These are phyloP conservation scores for Brachionus plicatilis DNA, from an alignment of 1,140 invertebrate species.

Conservation along the genomic window DNA sequence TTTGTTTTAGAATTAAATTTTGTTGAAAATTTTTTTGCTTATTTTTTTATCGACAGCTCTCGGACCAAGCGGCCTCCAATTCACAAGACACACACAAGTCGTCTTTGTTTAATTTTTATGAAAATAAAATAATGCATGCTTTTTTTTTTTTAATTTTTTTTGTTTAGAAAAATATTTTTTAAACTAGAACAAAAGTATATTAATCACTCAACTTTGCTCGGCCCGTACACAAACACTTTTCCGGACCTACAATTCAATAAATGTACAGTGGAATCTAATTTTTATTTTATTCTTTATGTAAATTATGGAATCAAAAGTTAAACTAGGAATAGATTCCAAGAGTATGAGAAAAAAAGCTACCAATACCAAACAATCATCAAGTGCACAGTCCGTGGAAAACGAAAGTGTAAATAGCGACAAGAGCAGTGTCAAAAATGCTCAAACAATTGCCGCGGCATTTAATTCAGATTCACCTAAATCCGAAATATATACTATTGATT, in stretches of 20 bases:
- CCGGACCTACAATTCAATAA: not conserved
- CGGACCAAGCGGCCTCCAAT: not conserved
- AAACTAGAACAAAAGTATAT: not conserved
- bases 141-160: not conserved
- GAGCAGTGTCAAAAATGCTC: slow-evolving; percentile 38
- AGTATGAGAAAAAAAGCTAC: not conserved
- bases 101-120: not conserved
- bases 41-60: not conserved
- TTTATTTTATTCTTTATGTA: not conserved
- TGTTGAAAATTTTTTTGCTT: not conserved
- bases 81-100: not conserved
- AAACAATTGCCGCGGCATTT: slow-evolving; percentile 36
- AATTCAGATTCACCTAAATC: not conserved
- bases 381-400: not conserved
- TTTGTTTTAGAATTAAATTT: not conserved
- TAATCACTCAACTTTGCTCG: not conserved
- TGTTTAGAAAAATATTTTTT: not conserved
- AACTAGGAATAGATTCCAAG: not conserved
- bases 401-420: slow-evolving; percentile 21
- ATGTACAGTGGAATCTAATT: not conserved
- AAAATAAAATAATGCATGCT: not conserved
- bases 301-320: not conserved
- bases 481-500: not conserved
- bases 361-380: not conserved
- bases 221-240: not conserved